phyloP scores from a whole-genome alignment of 2,888 invertebrate genomes.

The Drosophila leonis region DNA sequence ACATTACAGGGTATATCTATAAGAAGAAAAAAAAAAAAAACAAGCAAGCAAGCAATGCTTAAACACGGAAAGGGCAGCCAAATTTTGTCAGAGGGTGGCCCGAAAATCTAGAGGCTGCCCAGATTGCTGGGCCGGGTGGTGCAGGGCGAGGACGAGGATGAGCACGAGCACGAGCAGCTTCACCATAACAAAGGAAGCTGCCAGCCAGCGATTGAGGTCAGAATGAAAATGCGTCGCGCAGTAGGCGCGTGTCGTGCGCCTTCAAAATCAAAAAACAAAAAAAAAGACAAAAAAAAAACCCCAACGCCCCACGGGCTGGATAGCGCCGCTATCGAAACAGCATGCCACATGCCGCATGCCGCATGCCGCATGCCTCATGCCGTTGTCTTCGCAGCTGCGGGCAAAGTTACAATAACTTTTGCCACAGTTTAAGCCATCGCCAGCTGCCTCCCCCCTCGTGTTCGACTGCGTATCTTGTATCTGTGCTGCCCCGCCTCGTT shows the following conservation, averaged over 20 bases:
- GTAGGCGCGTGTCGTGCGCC: constrained; percentile 64
- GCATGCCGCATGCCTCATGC: neutral
- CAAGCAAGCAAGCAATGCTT: constrained; percentile 21
- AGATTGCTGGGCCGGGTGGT: neutral
- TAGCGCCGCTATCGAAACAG: constrained; percentile 12
- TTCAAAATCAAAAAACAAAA: constrained; percentile 3
- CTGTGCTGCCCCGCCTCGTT: constrained; percentile 12
- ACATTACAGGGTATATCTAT: constrained; percentile 3
- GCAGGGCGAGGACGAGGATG: neutral
- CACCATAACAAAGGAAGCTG: constrained; percentile 41
- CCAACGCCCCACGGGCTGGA: constrained; percentile 6
- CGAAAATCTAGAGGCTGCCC: constrained; percentile 2
- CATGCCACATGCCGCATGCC: constrained; percentile 11
- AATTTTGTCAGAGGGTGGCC: constrained; percentile 37
- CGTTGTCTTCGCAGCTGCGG: constrained; percentile 49
- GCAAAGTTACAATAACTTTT: constrained; percentile 77
- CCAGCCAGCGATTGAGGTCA: constrained; percentile 65
- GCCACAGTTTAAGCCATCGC: constrained; percentile 70
- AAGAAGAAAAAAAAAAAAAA: neutral
- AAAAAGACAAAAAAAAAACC: neutral
- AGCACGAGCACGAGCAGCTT: too few species aligned
- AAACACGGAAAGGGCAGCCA: constrained; percentile 47
- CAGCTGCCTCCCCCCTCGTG: neutral
- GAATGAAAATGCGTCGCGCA: constrained; percentile 67
- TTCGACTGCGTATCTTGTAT: constrained; percentile 47